A percentile compares a stretch with the other conserved stretches of the same genome.
Conservation (phyloP, 1,140 invertebrate species). For the Dreissena rostriformis region DNA sequence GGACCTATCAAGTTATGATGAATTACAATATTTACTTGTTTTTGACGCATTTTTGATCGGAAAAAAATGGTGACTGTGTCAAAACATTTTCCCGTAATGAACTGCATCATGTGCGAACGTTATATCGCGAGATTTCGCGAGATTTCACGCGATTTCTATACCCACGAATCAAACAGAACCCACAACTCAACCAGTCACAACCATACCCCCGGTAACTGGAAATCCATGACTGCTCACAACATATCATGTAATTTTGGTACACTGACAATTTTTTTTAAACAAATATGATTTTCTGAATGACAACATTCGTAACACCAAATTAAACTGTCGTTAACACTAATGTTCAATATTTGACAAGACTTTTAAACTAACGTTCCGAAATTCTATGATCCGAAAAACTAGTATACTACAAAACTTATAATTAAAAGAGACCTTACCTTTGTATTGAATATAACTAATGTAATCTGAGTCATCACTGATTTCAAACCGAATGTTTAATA, state of each 20-base stretch:
- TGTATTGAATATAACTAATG: conserved; percentile 11
- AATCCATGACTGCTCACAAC: too few relatives aligned
- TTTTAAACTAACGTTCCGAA: background rate
- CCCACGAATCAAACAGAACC: too few relatives aligned
- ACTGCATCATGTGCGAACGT: too few relatives aligned
- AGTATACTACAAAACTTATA: background rate
- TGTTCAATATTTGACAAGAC: background rate
- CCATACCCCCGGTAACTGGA: too few relatives aligned
- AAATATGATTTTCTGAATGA: background rate
- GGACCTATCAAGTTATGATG: too few relatives aligned
- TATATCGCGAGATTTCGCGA: too few relatives aligned
- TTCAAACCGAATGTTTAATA: conserved; percentile 48
- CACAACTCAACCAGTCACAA: too few relatives aligned
- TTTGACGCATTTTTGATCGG: too few relatives aligned
- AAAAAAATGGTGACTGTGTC: background rate
- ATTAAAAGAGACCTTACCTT: background rate
- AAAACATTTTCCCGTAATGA: background rate
- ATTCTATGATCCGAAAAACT: background rate
- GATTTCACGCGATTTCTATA: too few relatives aligned
- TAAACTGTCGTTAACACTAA: too few relatives aligned
- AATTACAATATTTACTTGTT: too few relatives aligned
- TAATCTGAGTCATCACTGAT: conserved; percentile 1
- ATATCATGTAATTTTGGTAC: background rate
- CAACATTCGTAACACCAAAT: background rate
- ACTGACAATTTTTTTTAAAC: background rate